phyloP scores from a whole-genome alignment of 1,140 invertebrate species.

The Aphidius gifuensis region DNA sequence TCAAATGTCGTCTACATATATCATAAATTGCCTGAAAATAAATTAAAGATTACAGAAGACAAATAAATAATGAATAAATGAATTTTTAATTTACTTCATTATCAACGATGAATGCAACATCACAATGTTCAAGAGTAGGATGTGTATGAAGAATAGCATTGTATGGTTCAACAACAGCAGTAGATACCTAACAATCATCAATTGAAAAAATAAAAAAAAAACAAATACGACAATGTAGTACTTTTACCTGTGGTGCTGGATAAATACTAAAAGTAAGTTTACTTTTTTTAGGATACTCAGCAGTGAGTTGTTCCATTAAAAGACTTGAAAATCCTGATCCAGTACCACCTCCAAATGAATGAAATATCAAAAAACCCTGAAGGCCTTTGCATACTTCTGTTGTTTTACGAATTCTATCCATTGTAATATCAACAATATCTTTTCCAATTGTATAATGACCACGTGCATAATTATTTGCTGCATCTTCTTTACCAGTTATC shows the following conservation, averaged over 20 bases:
- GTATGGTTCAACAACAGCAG: conserved; percentile 70
- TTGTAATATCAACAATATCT: conserved; percentile 51
- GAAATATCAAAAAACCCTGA: conserved; percentile 78
- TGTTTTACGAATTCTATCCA: conserved; percentile 46
- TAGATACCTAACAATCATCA: conserved; percentile 51
- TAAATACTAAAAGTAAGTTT: conserved; percentile 66
- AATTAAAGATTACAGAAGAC: not conserved
- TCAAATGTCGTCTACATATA: conserved; percentile 64
- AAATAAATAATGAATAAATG: conserved; percentile 4
- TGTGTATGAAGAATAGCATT: conserved; percentile 70
- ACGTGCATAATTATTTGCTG: conserved; percentile 47
- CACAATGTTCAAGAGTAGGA: conserved; percentile 68
- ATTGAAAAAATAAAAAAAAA: not conserved
- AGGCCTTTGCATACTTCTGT: conserved; percentile 61
- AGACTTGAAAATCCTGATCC: conserved; percentile 57
- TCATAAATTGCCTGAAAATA: conserved; percentile 66
- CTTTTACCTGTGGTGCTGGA: conserved; percentile 61
- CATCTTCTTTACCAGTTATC: conserved; percentile 69
- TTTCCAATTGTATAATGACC: conserved; percentile 68
- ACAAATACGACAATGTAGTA: not conserved
- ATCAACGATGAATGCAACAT: conserved; percentile 71
- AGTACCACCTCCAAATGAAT: conserved; percentile 88
- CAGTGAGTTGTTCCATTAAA: conserved; percentile 61
- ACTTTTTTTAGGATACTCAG: conserved; percentile 63
- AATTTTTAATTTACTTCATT: conserved; percentile 40